These are phyloP conservation scores for Lepidotrigona ventralis DNA, from an alignment of 1,140 invertebrate species.

Conservation along the genomic window DNA sequence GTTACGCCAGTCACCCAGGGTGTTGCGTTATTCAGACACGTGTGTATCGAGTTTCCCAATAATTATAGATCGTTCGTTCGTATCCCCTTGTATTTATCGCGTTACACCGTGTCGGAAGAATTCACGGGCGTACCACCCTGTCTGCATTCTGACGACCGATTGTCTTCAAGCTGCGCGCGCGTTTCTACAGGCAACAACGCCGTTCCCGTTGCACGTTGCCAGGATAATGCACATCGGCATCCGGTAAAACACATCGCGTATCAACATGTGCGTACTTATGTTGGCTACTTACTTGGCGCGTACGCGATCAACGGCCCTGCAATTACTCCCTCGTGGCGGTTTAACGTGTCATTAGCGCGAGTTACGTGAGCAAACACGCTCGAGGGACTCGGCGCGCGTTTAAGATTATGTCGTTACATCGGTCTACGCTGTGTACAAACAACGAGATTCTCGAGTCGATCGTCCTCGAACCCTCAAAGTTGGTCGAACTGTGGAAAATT, in stretches of 20 bases:
- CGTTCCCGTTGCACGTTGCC: background rate
- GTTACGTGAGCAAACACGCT: slow-evolving; percentile 64
- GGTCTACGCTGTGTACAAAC: background rate
- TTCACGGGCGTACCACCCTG: slow-evolving; percentile 43
- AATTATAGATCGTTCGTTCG: slow-evolving; percentile 30
- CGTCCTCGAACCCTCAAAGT: no score
- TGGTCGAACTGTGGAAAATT: no score
- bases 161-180: slow-evolving; percentile 29
- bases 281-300: slow-evolving; percentile 37
- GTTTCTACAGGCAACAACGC: background rate
- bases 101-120: slow-evolving; percentile 44
- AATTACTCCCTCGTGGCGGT: slow-evolving; percentile 63
- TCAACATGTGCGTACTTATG: slow-evolving; percentile 15
- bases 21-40: slow-evolving; percentile 11
- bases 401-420: slow-evolving; percentile 41
- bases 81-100: slow-evolving; percentile 1
- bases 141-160: slow-evolving; percentile 48
- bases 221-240: background rate
- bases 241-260: slow-evolving; percentile 31
- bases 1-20: background rate
- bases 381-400: slow-evolving; percentile 48
- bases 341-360: slow-evolving; percentile 66
- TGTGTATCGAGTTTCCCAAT: slow-evolving; percentile 2
- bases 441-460: no score
- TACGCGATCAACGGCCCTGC: slow-evolving; percentile 54